Evolutionary conservation across 1,140 invertebrate genomes (phyloP), one percentile per base, ranked within the genome.

Genomic region (Subanguina moxae): DNA sequence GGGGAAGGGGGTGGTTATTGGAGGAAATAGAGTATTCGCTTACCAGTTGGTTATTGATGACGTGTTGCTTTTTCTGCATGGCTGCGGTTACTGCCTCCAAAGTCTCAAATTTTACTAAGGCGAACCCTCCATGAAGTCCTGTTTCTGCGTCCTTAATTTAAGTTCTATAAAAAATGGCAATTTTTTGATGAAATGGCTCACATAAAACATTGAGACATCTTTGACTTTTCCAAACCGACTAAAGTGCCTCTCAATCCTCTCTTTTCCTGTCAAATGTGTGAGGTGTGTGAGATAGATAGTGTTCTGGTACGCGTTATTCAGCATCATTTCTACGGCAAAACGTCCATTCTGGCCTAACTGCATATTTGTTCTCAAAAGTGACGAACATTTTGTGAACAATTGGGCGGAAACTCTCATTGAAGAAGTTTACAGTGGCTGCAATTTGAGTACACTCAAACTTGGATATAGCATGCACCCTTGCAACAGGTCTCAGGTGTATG

Each of bases 101-200:
- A 13, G 63, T 67, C 19, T 58, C 66, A 69, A 80, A 80, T 5
- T 67, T 82, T 23, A 80, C 56, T 1, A 74, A 74, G 13, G 80
- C 78, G 62, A 80, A 82, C 0, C 78, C 78, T n/a, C 78, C 67
- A 67, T 80, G 80, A 23, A 80, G 70, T 13, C 78, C 78, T 32
- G 78, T 80, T 32, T 75, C 62, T 42, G 67, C 48, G 68, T 80
- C 80, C 78, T 80, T 42, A 65, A 76, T 25, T 21, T 15, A 25
- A 68, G 23, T 23, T 17, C 30, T 58, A 3, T n/a, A 11, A 7
- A 38, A 52, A 17, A n/a, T n/a, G n/a, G n/a, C n/a, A n/a, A n/a
- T 28, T 65, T 25, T 21, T 32, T 48, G 27, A 67, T 13, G 30
- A 63, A 68, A 61, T 67, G 13, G 67, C 78, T 74, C 65, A 80